A percentile compares a stretch with the other conserved stretches of the same genome.
phyloP scores from a whole-genome alignment of 2,113 vertebrate genomes.

The Gavia stellata region DNA sequence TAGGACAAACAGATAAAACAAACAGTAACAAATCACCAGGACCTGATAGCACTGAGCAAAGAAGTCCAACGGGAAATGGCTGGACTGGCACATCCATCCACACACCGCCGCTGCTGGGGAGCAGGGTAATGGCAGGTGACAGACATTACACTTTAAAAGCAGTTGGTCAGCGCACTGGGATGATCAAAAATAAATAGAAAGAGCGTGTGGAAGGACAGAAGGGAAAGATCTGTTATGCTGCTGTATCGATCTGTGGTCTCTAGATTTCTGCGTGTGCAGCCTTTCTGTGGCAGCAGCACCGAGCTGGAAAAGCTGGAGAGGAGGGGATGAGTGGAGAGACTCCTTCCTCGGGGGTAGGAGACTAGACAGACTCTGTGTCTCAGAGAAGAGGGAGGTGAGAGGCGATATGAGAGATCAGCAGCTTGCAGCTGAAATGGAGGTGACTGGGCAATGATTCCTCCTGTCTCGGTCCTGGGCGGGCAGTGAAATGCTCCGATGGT shows the following conservation, averaged over 20 bases:
- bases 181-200: not conserved
- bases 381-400: not conserved
- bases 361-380: not conserved
- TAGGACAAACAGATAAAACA: not conserved
- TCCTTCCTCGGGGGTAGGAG: not conserved
- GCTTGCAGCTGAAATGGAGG: not conserved
- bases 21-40: not conserved
- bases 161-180: not conserved
- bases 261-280: not conserved
- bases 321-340: not conserved
- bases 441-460: not conserved
- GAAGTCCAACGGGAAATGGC: not conserved
- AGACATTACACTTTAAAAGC: not conserved
- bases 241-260: not conserved
- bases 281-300: not conserved
- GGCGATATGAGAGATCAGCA: not conserved
- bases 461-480: accelerated
- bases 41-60: not conserved
- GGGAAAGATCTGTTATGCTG: accelerated
- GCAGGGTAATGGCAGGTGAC: not conserved
- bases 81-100: not conserved
- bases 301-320: not conserved
- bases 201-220: not conserved
- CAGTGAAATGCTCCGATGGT: not conserved
- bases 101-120: not conserved